phyloP scores from a whole-genome alignment of 2,888 invertebrate species.

The Limnephilus auricula region DNA sequence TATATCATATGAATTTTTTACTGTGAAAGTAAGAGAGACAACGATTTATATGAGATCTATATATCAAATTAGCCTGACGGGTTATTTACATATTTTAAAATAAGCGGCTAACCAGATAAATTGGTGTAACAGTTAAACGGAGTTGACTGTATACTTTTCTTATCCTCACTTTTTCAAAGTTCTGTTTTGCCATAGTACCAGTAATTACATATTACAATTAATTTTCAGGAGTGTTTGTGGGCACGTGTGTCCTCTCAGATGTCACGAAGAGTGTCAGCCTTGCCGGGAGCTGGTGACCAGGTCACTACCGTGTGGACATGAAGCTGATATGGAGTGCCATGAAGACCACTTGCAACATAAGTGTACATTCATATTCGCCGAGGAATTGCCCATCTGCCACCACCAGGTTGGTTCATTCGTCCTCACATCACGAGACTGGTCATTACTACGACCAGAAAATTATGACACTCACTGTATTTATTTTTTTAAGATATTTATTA shows the following conservation, averaged over 20 bases:
- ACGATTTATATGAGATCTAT: no score
- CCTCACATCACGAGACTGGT: not conserved
- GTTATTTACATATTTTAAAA: no score
- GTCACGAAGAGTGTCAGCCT: conserved; percentile 73
- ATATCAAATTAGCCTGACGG: no score
- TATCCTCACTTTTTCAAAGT: no score
- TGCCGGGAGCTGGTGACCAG: conserved; percentile 73
- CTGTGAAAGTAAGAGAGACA: no score
- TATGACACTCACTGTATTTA: not conserved
- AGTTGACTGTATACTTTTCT: no score
- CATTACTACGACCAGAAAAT: not conserved
- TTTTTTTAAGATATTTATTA: no score
- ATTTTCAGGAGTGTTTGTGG: conserved; percentile 69
- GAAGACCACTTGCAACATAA: conserved; percentile 70
- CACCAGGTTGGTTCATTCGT: conserved; percentile 69
- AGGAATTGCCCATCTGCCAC: conserved; percentile 71
- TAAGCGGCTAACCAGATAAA: no score
- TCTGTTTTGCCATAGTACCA: no score
- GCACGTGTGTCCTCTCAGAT: conserved; percentile 77
- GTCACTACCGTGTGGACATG: conserved; percentile 76
- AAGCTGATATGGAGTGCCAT: conserved; percentile 75
- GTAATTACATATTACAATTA: not conserved
- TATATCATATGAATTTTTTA: no score
- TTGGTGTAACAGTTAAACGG: no score
- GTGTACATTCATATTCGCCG: conserved; percentile 69